Evolutionary conservation across 1,140 invertebrate species (phyloP).

Genomic region (Drosophila chauvacae): DNA sequence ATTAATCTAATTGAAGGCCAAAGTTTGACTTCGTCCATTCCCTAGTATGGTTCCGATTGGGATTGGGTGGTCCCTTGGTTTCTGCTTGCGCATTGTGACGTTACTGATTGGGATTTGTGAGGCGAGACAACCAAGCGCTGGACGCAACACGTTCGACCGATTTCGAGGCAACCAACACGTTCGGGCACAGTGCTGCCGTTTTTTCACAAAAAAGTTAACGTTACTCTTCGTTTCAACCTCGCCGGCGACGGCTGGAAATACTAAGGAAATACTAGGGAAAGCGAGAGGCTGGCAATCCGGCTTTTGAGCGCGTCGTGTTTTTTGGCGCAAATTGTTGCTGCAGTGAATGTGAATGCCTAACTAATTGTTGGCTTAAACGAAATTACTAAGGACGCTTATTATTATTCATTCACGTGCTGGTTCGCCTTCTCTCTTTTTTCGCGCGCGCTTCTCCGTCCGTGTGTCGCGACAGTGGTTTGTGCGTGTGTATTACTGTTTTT

Average conservation of each 20-base stretch:
- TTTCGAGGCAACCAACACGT: too few species aligned
- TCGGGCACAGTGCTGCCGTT: too few species aligned
- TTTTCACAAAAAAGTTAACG: not conserved
- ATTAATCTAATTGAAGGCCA: too few species aligned
- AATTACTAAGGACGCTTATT: not conserved
- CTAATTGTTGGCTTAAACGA: not conserved
- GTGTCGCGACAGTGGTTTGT: constrained; percentile 3
- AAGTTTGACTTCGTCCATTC: too few species aligned
- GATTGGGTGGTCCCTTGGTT: too few species aligned
- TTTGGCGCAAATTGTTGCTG: constrained; percentile 7
- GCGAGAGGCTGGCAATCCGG: not conserved
- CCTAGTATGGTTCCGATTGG: too few species aligned
- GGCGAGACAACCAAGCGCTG: too few species aligned
- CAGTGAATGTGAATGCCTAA: not conserved
- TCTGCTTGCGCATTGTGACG: too few species aligned
- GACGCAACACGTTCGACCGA: too few species aligned
- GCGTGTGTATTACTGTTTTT: constrained; percentile 8
- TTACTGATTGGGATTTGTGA: too few species aligned
- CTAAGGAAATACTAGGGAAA: not conserved
- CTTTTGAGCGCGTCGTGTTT: constrained; percentile 9
- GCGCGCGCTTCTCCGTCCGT: constrained; percentile 2
- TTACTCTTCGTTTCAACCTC: not conserved
- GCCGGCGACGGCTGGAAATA: not conserved
- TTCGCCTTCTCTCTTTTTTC: not conserved
- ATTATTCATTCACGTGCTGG: constrained; percentile 6